Percentiles rank a stretch among this genome's conserved stretches.
These are phyloP conservation scores for Campoplex nolae DNA, from an alignment of 2,888 invertebrate genomes.

Conservation along the genomic window DNA sequence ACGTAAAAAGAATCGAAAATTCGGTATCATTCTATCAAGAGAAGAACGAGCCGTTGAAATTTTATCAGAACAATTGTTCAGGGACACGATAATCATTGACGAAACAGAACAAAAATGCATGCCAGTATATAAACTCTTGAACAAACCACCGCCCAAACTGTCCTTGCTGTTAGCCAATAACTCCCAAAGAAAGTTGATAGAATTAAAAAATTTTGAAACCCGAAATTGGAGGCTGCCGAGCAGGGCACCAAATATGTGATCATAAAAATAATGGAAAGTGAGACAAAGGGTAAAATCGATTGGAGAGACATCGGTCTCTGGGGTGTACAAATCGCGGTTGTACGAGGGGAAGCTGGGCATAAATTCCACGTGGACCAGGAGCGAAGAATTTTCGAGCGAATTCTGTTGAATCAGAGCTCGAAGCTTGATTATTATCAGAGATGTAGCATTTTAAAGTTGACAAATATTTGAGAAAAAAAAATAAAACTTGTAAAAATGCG, in stretches of 20 bases:
- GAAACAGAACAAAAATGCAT: neutral
- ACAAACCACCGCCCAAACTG: neutral
- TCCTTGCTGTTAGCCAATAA: neutral
- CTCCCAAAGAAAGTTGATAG: neutral
- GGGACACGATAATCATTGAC: neutral
- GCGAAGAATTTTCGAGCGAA: constrained; percentile 31
- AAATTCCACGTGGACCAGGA: constrained; percentile 31
- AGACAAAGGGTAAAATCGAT: constrained; percentile 58
- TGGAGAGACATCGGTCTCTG: constrained; percentile 21
- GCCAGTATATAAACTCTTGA: neutral
- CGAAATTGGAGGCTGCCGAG: constrained; percentile 4
- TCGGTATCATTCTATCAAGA: too few relatives aligned
- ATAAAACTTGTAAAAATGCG: neutral
- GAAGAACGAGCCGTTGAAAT: neutral
- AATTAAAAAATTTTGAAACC: neutral
- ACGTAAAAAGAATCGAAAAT: neutral
- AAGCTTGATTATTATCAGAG: constrained; percentile 13
- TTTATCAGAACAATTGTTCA: neutral
- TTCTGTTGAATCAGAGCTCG: constrained; percentile 12
- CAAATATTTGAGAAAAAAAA: neutral
- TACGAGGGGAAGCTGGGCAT: neutral
- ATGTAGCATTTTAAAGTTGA: neutral
- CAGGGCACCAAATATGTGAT: neutral
- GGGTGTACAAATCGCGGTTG: constrained; percentile 8
- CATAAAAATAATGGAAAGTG: constrained; percentile 32